phyloP scores from a whole-genome alignment of 1,140 invertebrate genomes.

The Littorina saxatilis region DNA sequence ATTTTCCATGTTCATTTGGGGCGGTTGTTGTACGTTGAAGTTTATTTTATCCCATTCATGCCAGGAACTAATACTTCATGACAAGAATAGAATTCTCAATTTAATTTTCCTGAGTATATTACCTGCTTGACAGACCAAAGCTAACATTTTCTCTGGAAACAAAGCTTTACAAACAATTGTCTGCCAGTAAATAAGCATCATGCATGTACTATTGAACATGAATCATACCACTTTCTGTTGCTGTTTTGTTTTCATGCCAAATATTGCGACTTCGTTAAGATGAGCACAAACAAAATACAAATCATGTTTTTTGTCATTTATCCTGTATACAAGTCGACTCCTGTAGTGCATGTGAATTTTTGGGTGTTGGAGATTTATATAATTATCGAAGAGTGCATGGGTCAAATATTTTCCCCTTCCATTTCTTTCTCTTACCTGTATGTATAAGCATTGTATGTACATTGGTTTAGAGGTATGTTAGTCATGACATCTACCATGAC shows the following conservation, averaged over 20 bases:
- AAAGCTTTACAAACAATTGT: neutral
- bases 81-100: too few species aligned
- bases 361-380: constrained; percentile 13
- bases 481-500: neutral
- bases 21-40: too few species aligned
- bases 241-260: neutral
- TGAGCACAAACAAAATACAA: neutral
- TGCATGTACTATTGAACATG: too few species aligned
- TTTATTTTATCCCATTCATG: too few species aligned
- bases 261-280: neutral
- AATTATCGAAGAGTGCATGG: constrained; percentile 14
- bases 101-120: too few species aligned
- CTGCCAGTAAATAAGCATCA: too few species aligned
- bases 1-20: too few species aligned
- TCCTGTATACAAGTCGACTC: neutral
- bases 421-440: neutral
- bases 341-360: neutral
- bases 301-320: neutral
- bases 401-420: neutral
- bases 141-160: too few species aligned
- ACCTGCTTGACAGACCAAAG: too few species aligned
- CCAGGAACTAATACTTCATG: too few species aligned
- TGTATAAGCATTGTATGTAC: neutral
- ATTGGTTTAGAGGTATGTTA: neutral
- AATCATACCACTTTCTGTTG: neutral